Conservation (phyloP, 2,113 vertebrate species). For the Hystrix brachyura region DNA sequence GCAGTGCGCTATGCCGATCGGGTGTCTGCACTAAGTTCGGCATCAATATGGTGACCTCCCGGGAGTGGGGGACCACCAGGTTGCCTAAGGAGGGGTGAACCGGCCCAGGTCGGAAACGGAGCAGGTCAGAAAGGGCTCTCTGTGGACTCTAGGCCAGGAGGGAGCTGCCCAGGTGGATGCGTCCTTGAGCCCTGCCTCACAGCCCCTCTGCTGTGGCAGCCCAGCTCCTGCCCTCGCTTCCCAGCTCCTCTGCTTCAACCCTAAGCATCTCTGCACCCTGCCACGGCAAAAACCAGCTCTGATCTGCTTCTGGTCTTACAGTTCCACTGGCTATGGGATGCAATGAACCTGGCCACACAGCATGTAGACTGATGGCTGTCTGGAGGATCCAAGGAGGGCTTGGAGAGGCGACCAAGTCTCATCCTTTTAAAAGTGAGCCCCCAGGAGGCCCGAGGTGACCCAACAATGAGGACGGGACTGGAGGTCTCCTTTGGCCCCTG, state of each 20-base stretch:
- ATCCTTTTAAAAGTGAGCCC: not conserved
- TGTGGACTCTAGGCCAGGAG: not conserved
- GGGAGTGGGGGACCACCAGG: too few species aligned
- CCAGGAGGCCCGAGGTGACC: not conserved
- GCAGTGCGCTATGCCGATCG: too few species aligned
- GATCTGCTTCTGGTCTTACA: not conserved
- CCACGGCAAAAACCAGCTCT: not conserved
- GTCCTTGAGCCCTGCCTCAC: not conserved
- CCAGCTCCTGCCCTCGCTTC: not conserved
- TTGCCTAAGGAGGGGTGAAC: too few species aligned
- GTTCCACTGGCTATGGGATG: not conserved
- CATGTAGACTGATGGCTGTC: not conserved
- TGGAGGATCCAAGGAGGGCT: not conserved
- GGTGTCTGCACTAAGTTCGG: too few species aligned
- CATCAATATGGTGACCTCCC: too few species aligned
- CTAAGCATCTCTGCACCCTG: fast-evolving
- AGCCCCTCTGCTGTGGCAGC: not conserved
- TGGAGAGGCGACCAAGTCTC: not conserved
- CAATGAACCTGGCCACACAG: not conserved
- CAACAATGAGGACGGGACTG: not conserved
- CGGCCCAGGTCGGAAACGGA: too few species aligned
- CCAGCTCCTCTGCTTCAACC: not conserved
- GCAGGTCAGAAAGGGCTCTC: not conserved
- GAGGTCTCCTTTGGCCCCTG: not conserved
- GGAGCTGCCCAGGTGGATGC: not conserved